phyloP scores from a whole-genome alignment of 2,113 vertebrate species.

The Lipophrys pholis region DNA sequence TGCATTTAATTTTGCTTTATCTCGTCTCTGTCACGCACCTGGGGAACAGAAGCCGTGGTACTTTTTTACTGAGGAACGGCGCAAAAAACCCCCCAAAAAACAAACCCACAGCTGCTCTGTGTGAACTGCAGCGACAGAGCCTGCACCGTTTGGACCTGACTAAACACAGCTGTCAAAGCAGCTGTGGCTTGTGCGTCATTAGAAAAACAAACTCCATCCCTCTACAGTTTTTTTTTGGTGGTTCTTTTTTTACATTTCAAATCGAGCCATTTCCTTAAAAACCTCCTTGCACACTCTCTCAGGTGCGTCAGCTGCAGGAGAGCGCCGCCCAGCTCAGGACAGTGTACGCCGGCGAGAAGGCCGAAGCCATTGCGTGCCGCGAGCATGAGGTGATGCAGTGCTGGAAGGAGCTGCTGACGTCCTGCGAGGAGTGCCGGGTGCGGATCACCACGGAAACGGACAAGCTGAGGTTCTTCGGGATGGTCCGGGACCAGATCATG shows the following conservation, averaged over 20 bases:
- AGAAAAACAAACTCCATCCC: slow-evolving; percentile 22
- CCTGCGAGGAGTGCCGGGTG: slow-evolving; percentile 92
- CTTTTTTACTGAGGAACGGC: slow-evolving; percentile 12
- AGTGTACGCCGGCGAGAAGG: slow-evolving; percentile 94
- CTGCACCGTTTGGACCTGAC: slow-evolving; percentile 1
- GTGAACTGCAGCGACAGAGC: slow-evolving; percentile 18
- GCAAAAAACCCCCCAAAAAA: slow-evolving; percentile 23
- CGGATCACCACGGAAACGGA: slow-evolving; percentile 92
- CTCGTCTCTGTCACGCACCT: slow-evolving; percentile 28
- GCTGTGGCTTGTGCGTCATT: slow-evolving; percentile 56
- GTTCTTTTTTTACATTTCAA: slow-evolving; percentile 4
- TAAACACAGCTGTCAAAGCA: slow-evolving; percentile 42
- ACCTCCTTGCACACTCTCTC: not conserved
- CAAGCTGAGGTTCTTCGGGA: slow-evolving; percentile 89
- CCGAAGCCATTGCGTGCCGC: slow-evolving; percentile 89
- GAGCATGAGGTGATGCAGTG: slow-evolving; percentile 92
- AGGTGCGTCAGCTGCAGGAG: slow-evolving; percentile 95
- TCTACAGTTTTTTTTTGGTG: slow-evolving; percentile 8
- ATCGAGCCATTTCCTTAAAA: slow-evolving; percentile 13
- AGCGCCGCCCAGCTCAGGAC: slow-evolving; percentile 93
- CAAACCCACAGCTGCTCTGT: slow-evolving; percentile 38
- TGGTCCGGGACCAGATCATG: slow-evolving; percentile 89
- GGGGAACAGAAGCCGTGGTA: slow-evolving; percentile 1
- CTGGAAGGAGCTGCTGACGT: slow-evolving; percentile 93
- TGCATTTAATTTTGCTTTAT: slow-evolving; percentile 30